Base-by-base conservation (phyloP, 1,140 invertebrate genomes). In the Pseudomyrmex sp. region DNA sequence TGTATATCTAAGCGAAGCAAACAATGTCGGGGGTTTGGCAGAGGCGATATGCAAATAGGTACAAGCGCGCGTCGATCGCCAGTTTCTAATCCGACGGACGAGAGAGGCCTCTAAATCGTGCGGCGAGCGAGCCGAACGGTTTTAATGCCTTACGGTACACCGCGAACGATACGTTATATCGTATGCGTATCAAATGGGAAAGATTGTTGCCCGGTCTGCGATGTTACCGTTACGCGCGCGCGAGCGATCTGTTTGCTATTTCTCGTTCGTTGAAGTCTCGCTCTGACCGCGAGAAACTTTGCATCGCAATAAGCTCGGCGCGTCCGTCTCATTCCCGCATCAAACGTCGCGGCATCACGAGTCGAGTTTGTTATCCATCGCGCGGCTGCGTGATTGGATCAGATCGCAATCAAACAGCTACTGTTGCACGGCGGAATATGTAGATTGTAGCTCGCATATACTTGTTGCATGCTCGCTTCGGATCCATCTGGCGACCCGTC, bases 21-120 rank as follows among this genome's bases (percentile, higher is more conserved):
- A 87, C 73, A 84, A 86, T 74, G 68, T 79, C 56, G 9, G 68
- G 8, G 8, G 46, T 66, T 62, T 15, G 73, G 63, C 69, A 61
- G 68, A 87, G 75, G 83, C 74, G 88, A 88, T 90, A 90, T 90
- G 88, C 87, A 89, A 90, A 90, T 87, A 82, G 69, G 77, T 73
- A 70, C 82, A 74, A 70, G 62, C 62, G 63, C 54, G 65, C 50
- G 54, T 26, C 59, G 74, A 88, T 88, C 85, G 73, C 12, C 44
- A 48, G 54, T 59, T 72, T 85, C 68, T 83, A 69, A 87, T 87
- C 84, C 82, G 23, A 18, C 46, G 74, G 61, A 35, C 35, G 35
- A 26, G 35, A 35, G 5, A 35, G 35, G 35, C 5, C 35, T 35
- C 35, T 35, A 35, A 35, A 35, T 35, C 35, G 35, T 35, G 35